Base-by-base conservation (phyloP, 2,113 vertebrate species). In the Oncorhynchus gorbuscha region DNA sequence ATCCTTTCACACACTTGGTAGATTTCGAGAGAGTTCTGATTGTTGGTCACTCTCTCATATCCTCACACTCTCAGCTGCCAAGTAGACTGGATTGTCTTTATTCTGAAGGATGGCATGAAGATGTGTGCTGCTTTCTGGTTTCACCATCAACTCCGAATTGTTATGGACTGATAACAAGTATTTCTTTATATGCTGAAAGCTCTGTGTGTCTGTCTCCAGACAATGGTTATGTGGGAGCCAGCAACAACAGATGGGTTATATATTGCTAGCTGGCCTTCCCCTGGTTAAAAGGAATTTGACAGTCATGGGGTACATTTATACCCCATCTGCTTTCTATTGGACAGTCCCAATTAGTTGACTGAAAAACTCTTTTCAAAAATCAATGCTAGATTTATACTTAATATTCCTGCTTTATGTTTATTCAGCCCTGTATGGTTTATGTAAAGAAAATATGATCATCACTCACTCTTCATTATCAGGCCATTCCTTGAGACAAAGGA, bases 221-320 rank as follows among this genome's bases (percentile, higher is more conserved):
- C 71, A 51, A 65, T 65, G 55, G 35, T 48, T 62, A 75, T 45
- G 28, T 48, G 62, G 18, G 66, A 51, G 65, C 51, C 65, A 79
- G 69, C 20, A 79, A 22, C 32, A 78, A 74, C 82, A 77, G 58
- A 61, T 76, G 68, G 59, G 55, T 79, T 69, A n/a, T 49, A 82
- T 72, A 73, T 70, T 64, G n/a, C 45, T 8, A 45, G 62, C 68
- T 26, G 55, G 62, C 68, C 55, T 69, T 73, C 51, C 64, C 16
- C 48, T 79, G 74, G 55, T 49, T 26, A 55, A 39, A 48, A 32
- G 32, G 62, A 74, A 80, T 77, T 72, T 75, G 64, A 61, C 64
- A 74, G 55, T 72, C 74, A 78, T 74, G 70, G 28, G 73, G 77
- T 74, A 39, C 67, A 75, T 77, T 72, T 74, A 67, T 76, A 45